phyloP scores from a whole-genome alignment of 1,140 invertebrate species.

The Drosophila parabipectinata region DNA sequence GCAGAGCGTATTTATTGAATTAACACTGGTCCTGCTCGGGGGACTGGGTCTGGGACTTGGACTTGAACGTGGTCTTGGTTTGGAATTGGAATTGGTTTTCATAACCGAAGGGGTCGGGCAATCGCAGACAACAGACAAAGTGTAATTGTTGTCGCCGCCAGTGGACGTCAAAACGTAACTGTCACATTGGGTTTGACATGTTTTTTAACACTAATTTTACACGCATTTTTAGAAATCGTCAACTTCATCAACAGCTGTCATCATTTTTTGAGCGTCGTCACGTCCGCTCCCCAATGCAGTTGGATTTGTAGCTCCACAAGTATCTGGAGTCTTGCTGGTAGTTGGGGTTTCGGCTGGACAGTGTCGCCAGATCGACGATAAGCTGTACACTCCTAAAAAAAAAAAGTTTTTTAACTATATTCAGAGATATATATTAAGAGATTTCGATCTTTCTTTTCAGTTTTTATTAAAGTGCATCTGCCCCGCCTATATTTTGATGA shows the following conservation, averaged over 20 bases:
- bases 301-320: slow-evolving; percentile 9
- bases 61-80: background rate
- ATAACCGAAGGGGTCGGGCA: background rate
- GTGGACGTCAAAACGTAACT: slow-evolving; percentile 76
- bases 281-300: slow-evolving; percentile 52
- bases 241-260: slow-evolving; percentile 81
- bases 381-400: slow-evolving; percentile 47
- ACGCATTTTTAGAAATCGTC: slow-evolving; percentile 83
- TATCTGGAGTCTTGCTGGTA: slow-evolving; percentile 2
- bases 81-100: background rate
- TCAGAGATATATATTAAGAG: too few species aligned
- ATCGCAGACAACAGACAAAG: slow-evolving; percentile 44
- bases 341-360: slow-evolving; percentile 32
- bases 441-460: too few species aligned
- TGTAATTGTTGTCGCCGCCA: slow-evolving; percentile 70
- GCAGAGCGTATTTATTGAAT: slow-evolving; percentile 65
- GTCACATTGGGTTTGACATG: slow-evolving; percentile 79
- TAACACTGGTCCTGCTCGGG: slow-evolving; percentile 56
- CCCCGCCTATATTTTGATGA: slow-evolving; percentile 18
- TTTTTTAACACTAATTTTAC: slow-evolving; percentile 83
- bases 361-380: slow-evolving; percentile 67
- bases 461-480: background rate
- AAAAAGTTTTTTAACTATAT: background rate
- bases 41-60: background rate
- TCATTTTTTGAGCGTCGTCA: slow-evolving; percentile 75